Evolutionary conservation across 92 coral and sea anemone genomes (phyloP).

Genomic region (Bergia puertoricense): DNA sequence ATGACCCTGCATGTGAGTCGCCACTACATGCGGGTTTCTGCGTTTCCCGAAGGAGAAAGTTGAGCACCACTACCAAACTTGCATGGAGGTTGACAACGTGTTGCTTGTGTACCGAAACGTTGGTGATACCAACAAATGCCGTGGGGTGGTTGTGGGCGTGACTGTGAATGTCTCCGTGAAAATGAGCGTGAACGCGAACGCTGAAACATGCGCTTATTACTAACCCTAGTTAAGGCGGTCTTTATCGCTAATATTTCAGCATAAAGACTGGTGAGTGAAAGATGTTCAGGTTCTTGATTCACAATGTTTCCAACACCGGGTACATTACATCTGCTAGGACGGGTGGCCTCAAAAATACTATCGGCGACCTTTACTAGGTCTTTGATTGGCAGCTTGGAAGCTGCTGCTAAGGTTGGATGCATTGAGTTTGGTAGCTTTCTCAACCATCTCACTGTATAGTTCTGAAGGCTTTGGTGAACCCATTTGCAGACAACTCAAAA

Average conservation of each 20-base stretch:
- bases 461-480: constrained; percentile 36
- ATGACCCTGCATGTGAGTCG: too few relatives aligned
- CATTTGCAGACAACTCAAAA: not conserved
- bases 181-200: not conserved
- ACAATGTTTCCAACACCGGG: too few relatives aligned
- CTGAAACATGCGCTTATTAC: too few relatives aligned
- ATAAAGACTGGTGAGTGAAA: too few relatives aligned
- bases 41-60: constrained; percentile 5
- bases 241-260: not conserved
- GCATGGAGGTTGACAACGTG: constrained; percentile 22
- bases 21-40: not conserved
- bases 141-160: too few relatives aligned
- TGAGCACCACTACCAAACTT: not conserved
- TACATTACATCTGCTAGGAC: too few relatives aligned
- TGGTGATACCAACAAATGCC: constrained; percentile 28
- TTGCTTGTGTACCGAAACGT: not conserved
- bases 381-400: not conserved
- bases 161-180: not conserved
- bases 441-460: constrained; percentile 8
- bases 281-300: too few relatives aligned
- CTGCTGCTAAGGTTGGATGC: constrained; percentile 20
- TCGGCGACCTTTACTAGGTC: not conserved
- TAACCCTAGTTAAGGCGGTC: too few relatives aligned
- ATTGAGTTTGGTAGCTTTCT: too few relatives aligned
- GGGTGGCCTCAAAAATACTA: not conserved